These are phyloP conservation scores for Zoanthus gigantus DNA, from an alignment of 92 coral and sea anemone genomes.

Conservation along the genomic window DNA sequence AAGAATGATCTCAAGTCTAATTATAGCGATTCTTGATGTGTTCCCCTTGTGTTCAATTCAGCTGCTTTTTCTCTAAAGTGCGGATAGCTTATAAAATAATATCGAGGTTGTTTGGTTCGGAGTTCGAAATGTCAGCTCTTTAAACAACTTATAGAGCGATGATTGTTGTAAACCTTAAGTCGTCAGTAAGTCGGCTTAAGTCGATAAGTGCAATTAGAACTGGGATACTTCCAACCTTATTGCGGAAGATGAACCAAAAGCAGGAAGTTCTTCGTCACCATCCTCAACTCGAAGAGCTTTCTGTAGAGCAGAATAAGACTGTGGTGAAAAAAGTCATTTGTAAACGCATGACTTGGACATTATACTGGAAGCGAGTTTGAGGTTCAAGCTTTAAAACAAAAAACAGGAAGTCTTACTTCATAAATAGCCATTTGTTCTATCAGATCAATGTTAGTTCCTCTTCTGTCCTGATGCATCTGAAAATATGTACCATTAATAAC, in stretches of 20 bases:
- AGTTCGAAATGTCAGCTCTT: too few species aligned
- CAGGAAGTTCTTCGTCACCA: constrained; percentile 94
- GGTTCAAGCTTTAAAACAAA: neutral
- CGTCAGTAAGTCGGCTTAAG: neutral
- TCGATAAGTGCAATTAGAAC: neutral
- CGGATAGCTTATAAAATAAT: too few species aligned
- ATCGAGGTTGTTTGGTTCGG: too few species aligned
- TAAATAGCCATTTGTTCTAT: constrained; percentile 91
- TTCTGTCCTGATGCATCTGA: constrained; percentile 79
- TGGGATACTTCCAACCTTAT: constrained; percentile 74
- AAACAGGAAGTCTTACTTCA: constrained; percentile 66
- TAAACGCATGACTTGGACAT: too few species aligned
- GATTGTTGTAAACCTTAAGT: too few species aligned
- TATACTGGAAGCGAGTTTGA: too few species aligned
- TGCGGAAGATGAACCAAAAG: constrained; percentile 82
- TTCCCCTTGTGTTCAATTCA: too few species aligned
- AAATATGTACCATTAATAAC: neutral
- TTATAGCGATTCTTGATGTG: too few species aligned
- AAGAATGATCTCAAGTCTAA: too few species aligned
- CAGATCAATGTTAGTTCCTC: constrained; percentile 87
- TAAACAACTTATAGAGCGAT: too few species aligned
- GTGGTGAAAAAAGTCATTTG: too few species aligned
- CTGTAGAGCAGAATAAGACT: constrained; percentile 39
- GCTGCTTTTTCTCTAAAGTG: too few species aligned
- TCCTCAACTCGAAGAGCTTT: constrained; percentile 94